These are phyloP conservation scores for Podarcis siculus DNA, from an alignment of 2,797 vertebrate species.

Conservation along the genomic window DNA sequence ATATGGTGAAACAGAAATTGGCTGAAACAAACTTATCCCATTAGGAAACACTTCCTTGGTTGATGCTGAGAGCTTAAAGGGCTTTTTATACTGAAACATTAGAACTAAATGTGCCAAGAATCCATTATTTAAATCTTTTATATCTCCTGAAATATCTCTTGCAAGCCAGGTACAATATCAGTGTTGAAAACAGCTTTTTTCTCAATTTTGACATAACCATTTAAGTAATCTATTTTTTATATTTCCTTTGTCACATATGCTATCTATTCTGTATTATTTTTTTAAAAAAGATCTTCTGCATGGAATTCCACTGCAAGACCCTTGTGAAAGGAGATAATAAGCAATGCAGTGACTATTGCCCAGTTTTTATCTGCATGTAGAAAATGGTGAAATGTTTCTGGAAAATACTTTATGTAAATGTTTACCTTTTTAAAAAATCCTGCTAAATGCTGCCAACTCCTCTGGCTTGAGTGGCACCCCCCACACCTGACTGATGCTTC, in stretches of 20 bases:
- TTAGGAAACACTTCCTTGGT: neutral
- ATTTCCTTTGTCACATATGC: neutral
- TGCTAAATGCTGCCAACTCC: neutral
- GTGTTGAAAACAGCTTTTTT: neutral
- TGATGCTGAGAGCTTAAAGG: neutral
- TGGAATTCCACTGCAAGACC: neutral
- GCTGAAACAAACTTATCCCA: neutral
- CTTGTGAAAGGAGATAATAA: neutral
- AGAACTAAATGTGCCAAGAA: neutral
- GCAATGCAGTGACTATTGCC: neutral
- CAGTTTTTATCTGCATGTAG: neutral
- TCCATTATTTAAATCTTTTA: neutral
- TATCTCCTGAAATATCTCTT: neutral
- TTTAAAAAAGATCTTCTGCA: neutral
- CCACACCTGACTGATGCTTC: too few relatives aligned
- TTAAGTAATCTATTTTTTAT: neutral
- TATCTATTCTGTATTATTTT: neutral
- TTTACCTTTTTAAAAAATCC: neutral
- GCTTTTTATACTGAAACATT: neutral
- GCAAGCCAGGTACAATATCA: neutral
- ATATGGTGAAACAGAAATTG: neutral
- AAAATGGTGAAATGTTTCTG: neutral
- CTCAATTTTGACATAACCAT: neutral
- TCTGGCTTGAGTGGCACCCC: neutral
- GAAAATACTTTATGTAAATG: neutral